Conservation (phyloP, 1,140 invertebrate genomes). For the Microplitis mediator region DNA sequence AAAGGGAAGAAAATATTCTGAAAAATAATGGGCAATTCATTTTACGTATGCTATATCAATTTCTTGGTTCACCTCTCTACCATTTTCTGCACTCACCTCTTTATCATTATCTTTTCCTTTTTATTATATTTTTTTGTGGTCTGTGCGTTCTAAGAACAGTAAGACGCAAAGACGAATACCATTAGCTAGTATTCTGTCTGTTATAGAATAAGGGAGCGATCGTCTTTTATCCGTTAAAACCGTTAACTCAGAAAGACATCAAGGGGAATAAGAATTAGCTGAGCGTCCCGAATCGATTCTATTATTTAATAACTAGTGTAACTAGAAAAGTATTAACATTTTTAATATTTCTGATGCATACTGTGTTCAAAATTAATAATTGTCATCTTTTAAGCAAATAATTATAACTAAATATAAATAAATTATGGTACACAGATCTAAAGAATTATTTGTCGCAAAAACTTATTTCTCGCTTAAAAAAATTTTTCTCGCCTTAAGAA, state of each 20-base stretch:
- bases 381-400: too few species aligned
- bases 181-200: background rate
- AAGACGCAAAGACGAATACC: background rate
- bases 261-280: constrained; percentile 61
- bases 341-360: too few species aligned
- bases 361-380: too few species aligned
- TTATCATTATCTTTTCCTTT: constrained; percentile 26
- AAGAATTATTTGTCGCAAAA: too few species aligned
- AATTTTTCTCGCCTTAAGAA: too few species aligned
- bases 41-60: constrained; percentile 63
- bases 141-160: background rate
- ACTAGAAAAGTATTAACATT: too few species aligned
- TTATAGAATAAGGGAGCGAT: constrained; percentile 44
- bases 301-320: background rate
- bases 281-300: too few species aligned
- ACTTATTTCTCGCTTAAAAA: too few species aligned
- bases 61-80: constrained; percentile 61
- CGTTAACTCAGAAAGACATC: constrained; percentile 59
- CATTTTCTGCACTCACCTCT: constrained; percentile 36
- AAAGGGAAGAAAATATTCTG: constrained; percentile 52
- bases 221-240: constrained; percentile 61
- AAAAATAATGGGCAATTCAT: constrained; percentile 59
- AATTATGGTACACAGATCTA: too few species aligned
- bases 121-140: background rate
- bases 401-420: too few species aligned